Base-by-base conservation (phyloP, 2,888 invertebrate genomes). In the Dendrolimus pini region DNA sequence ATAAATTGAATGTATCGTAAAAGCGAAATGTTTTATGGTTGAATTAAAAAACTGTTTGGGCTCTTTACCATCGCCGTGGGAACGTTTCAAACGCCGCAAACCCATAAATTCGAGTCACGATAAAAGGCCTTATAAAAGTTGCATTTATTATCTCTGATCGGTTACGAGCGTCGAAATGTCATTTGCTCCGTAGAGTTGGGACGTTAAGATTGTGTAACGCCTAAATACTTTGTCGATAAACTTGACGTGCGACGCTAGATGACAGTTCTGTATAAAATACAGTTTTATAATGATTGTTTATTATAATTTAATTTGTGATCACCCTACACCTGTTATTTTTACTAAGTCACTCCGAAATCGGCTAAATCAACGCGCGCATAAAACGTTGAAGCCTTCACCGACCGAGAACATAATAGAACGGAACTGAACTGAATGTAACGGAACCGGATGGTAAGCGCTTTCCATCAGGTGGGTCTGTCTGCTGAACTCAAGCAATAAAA, bases 41-140 rank as follows among this genome's bases (percentile, higher is more conserved):
- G 68, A 77, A 76, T 79, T 80, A 80, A 78, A 78, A 75, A 71
- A 68, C 66, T 73, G 73, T 77, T 71, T 62, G 66, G 61, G 67
- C 73, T 71, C 77, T 78, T 74, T 75, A 80, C 67, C 75, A 72
- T 75, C 77, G 64, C 71, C 81, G 80, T 80, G 83, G 79, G 83
- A 82, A 81, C 77, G 65, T 73, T 78, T 72, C 73, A 76, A 72
- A 71, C 74, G 72, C 71, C 41, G 72, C 74, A 70, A 74, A 72
- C 69, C 66, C 70, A 79, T 83, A 81, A 83, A 83, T 83, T 75
- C 66, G 61, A 70, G 68, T 67, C 71, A 69, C 80, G 75, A 81
- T 82, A 81, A 83, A 82, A 78, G 74, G 73, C 68, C 75, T 78
- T 81, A 81, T 79, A 81, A 82, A 81, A 81, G 72, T 80, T 82